A percentile compares a stretch with the other conserved stretches of the same genome.
Evolutionary conservation across 2,888 invertebrate genomes (phyloP).

Genomic region (Sarcophaga rosellei): DNA sequence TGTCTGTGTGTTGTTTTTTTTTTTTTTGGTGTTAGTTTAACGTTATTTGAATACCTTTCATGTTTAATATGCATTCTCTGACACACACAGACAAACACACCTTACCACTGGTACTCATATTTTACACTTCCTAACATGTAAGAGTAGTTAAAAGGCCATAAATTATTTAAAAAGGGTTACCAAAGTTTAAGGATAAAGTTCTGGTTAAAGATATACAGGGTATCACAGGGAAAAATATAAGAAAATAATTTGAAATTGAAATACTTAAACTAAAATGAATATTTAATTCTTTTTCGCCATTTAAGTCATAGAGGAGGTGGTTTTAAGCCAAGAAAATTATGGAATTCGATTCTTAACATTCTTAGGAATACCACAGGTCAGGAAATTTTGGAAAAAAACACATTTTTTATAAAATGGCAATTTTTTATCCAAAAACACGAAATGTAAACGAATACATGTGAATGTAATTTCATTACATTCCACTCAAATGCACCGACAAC

Average conservation of each 20-base stretch:
- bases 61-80: neutral
- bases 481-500: conserved; percentile 29
- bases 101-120: neutral
- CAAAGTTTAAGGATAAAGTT: neutral
- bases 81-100: neutral
- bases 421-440: conserved; percentile 11
- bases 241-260: too few species aligned
- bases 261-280: too few species aligned
- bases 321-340: too few species aligned
- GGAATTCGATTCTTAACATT: too few species aligned
- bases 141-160: conserved; percentile 16
- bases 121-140: neutral
- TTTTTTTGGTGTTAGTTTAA: conserved; percentile 37
- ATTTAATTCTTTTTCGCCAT: too few species aligned
- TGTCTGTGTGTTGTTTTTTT: neutral
- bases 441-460: neutral
- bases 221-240: too few species aligned
- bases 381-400: too few species aligned
- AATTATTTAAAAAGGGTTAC: conserved; percentile 36
- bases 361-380: too few species aligned
- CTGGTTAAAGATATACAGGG: too few species aligned
- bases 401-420: conserved; percentile 3
- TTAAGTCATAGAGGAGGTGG: too few species aligned
- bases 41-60: conserved; percentile 31
- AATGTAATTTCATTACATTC: conserved; percentile 51